phyloP scores from a whole-genome alignment of 2,888 invertebrate genomes.

The Tetragonisca angustula region DNA sequence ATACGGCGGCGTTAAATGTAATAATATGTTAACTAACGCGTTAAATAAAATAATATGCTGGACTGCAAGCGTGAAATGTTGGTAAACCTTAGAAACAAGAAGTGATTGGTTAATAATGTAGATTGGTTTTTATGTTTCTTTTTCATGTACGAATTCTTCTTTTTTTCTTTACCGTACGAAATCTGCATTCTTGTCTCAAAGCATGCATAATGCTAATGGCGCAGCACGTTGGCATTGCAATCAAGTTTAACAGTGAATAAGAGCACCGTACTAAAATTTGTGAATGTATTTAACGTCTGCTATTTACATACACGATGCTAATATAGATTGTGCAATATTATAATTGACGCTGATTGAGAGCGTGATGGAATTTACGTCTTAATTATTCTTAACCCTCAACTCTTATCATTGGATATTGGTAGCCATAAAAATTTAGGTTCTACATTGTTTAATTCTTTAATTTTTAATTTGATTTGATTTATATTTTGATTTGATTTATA shows the following conservation, averaged over 20 bases:
- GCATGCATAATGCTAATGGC: not conserved
- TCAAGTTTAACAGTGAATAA: slow-evolving; percentile 34
- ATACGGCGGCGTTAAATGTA: not conserved
- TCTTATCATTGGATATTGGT: too few species aligned
- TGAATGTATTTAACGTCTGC: slow-evolving; percentile 37
- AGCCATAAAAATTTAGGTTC: too few species aligned
- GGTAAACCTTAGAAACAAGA: not conserved
- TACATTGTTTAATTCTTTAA: too few species aligned
- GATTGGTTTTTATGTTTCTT: not conserved
- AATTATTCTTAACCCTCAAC: not conserved
- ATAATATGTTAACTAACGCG: too few species aligned
- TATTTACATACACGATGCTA: slow-evolving; percentile 41
- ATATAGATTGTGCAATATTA: slow-evolving; percentile 32
- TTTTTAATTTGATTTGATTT: too few species aligned
- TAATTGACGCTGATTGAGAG: not conserved
- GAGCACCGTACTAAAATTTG: slow-evolving; percentile 29
- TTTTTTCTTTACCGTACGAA: not conserved
- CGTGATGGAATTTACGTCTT: not conserved
- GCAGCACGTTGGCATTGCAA: slow-evolving; percentile 7
- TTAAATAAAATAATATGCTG: not conserved
- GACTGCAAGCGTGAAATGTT: not conserved
- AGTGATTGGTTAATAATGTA: not conserved
- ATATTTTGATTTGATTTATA: too few species aligned
- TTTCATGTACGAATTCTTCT: slow-evolving; percentile 9
- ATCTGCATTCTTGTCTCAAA: slow-evolving; percentile 27